phyloP scores from a whole-genome alignment of 1,140 invertebrate species.

The Vanessa tameamea region DNA sequence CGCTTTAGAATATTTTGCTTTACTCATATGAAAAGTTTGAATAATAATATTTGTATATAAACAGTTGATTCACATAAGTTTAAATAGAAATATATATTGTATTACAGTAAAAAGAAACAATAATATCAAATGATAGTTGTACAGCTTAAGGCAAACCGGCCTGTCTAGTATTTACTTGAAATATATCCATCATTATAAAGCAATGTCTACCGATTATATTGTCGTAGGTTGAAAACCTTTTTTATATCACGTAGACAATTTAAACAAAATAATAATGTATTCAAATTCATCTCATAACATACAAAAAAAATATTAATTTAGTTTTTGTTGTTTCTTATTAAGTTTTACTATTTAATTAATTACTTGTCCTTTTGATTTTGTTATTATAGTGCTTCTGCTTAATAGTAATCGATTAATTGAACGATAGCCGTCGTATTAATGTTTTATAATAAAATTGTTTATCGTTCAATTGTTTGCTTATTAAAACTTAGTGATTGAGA shows the following conservation, averaged over 20 bases:
- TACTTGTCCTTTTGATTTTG: no score
- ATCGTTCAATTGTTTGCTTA: constrained; percentile 1
- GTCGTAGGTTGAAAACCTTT: constrained; percentile 28
- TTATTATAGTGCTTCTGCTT: no score
- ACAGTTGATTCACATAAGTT: neutral
- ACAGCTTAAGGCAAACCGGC: constrained; percentile 15
- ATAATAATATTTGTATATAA: neutral
- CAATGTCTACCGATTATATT: constrained; percentile 11
- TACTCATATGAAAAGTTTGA: neutral
- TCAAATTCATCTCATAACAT: neutral
- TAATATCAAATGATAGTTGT: constrained; percentile 10
- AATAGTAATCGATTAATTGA: neutral
- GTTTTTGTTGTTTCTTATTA: no score
- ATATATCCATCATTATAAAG: constrained; percentile 24
- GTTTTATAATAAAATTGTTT: constrained; percentile 9
- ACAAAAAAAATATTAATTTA: no score
- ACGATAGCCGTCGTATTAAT: neutral
- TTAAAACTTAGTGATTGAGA: constrained; percentile 7
- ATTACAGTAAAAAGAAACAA: constrained; percentile 9
- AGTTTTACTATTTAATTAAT: no score
- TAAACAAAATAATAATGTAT: neutral
- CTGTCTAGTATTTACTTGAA: constrained; percentile 21
- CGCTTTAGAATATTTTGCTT: neutral
- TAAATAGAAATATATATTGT: neutral
- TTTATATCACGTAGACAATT: neutral